Evolutionary conservation across 2,888 invertebrate genomes (phyloP).

Genomic region (Yponomeuta malinellus): DNA sequence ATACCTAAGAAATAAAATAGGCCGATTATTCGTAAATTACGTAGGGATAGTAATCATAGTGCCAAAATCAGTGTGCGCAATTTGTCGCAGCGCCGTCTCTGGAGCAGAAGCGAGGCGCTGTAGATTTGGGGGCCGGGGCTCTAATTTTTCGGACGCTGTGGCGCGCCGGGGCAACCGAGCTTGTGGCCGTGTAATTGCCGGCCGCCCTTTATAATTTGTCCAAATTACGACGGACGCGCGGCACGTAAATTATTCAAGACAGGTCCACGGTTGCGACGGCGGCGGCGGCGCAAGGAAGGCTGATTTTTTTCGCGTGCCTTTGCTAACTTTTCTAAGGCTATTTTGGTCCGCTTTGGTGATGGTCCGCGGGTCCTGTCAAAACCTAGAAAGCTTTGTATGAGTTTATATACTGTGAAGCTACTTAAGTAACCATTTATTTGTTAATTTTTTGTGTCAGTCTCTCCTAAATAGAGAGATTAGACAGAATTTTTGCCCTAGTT

Average conservation of each 20-base stretch:
- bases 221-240: constrained; percentile 36
- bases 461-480: too few species aligned
- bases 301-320: neutral
- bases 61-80: neutral
- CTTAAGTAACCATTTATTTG: too few species aligned
- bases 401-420: neutral
- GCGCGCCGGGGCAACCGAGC: constrained; percentile 14
- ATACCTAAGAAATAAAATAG: too few species aligned
- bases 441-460: too few species aligned
- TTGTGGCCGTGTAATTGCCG: constrained; percentile 27
- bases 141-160: constrained; percentile 22
- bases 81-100: neutral
- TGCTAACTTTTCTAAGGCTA: neutral
- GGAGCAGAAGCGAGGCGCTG: neutral
- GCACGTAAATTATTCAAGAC: constrained; percentile 37
- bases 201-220: constrained; percentile 44
- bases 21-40: neutral
- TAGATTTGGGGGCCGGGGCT: neutral
- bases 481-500: too few species aligned
- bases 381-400: neutral
- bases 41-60: neutral
- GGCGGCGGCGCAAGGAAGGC: constrained; percentile 11
- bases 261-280: constrained; percentile 18
- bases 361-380: neutral
- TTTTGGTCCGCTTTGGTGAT: neutral